phyloP scores from a whole-genome alignment of 1,140 invertebrate species.

The Ostrea edulis region DNA sequence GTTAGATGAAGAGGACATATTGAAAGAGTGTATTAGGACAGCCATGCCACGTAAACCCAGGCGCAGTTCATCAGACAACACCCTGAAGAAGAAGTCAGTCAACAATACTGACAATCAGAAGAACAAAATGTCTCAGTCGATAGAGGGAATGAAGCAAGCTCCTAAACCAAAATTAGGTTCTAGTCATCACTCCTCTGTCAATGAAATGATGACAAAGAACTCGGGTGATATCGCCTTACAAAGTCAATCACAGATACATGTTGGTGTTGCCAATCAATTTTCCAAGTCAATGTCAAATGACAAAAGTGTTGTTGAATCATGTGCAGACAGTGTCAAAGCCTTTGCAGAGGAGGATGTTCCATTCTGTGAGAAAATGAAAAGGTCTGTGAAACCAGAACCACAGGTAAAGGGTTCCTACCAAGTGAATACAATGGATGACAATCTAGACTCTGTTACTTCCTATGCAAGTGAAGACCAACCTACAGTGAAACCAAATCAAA shows the following conservation, averaged over 20 bases:
- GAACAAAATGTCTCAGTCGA: not conserved
- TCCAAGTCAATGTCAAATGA: not conserved
- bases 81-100: conserved; percentile 68
- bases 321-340: conserved; percentile 16
- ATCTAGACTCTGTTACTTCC: conserved; percentile 47
- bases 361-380: conserved; percentile 28
- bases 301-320: not conserved
- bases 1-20: conserved; percentile 77
- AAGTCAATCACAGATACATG: not conserved
- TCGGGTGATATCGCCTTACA: not conserved
- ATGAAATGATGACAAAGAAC: not conserved
- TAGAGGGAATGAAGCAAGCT: not conserved
- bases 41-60: conserved; percentile 77
- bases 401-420: conserved; percentile 28
- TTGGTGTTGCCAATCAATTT: not conserved
- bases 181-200: not conserved
- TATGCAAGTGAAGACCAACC: conserved; percentile 55
- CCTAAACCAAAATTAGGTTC: not conserved
- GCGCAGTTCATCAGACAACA: conserved; percentile 73
- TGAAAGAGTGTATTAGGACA: conserved; percentile 78
- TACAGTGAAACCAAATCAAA: conserved; percentile 33
- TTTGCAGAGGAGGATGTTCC: conserved; percentile 41
- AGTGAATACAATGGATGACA: conserved; percentile 46
- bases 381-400: conserved; percentile 28
- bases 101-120: conserved; percentile 23